Base-by-base conservation (phyloP, 1,140 invertebrate species). In the Teleogryllus occipitalis region DNA sequence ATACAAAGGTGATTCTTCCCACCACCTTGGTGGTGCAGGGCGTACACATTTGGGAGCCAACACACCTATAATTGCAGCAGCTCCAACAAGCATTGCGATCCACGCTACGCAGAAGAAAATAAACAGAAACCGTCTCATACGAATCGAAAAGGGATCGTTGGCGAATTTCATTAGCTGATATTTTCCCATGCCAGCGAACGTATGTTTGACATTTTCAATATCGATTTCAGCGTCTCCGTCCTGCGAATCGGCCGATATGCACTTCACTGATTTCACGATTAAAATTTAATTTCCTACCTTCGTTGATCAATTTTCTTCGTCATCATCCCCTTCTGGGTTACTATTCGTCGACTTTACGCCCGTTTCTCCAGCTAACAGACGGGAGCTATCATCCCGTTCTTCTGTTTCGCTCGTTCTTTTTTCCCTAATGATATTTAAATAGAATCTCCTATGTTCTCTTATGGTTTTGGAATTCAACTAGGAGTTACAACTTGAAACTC, bases 131-230 rank as follows among this genome's bases (percentile, higher is more conserved):
- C 93, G 96, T 82, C 96, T 89, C 75, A 96, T 86, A 76, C 91
- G 90, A 47, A 96, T 89, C 96, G 96, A 98, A 84, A 96, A 97
- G 48, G 96, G 96, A 87, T 97, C 95, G 84, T 96, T 96, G 0
- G 94, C 95, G 83, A 92, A 95, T 86, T 96, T 96, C 93, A 97
- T 92, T 76, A 98, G 86, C 84, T 97, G 96, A 83, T 97, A 95
- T 86, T 97, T 97, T 7, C 91, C 92, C 88, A 98, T 91, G 10
- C 95, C 96, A 21, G 93, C 90, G 82, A 96, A 93, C 10, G 89
- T 85, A 0, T 85, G 81, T 76, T 88, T 89, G 27, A 86, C 84
- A 87, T 88, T 87, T 80, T 93, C 91, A 65, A 96, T 94, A 83
- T 96, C 93, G 74, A 96, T 91, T 86, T 95, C 96, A 0, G 94